Evolutionary conservation across 2,113 vertebrate species (phyloP).

Genomic region (Hystrix cristata): DNA sequence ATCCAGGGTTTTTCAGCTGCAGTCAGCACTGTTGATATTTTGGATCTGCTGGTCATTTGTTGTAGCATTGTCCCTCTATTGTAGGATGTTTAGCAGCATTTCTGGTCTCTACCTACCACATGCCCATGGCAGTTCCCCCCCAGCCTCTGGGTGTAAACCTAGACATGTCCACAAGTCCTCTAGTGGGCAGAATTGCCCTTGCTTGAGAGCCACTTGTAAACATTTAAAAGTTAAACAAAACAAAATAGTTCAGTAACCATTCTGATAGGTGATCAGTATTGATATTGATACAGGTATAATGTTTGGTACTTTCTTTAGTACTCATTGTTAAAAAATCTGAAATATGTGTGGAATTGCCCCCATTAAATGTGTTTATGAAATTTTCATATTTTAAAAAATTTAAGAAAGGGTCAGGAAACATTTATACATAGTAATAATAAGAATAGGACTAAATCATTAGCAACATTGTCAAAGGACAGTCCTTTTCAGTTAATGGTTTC

Average conservation of each 20-base stretch:
- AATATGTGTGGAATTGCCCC: not conserved
- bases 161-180: not conserved
- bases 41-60: not conserved
- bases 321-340: not conserved
- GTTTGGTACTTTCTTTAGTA: not conserved
- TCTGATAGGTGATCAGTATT: not conserved
- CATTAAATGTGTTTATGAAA: not conserved
- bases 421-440: not conserved
- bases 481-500: not conserved
- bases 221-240: not conserved
- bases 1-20: not conserved
- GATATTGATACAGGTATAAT: not conserved
- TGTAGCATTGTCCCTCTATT: not conserved
- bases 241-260: not conserved
- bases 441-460: not conserved
- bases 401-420: not conserved
- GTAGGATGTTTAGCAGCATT: not conserved
- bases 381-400: not conserved
- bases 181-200: not conserved
- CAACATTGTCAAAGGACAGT: not conserved
- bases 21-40: not conserved
- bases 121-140: accelerated
- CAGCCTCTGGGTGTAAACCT: not conserved
- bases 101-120: not conserved
- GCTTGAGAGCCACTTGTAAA: not conserved